These are phyloP conservation scores for Chlamydotis undulata DNA, from an alignment of 2,113 vertebrate species.

Conservation along the genomic window DNA sequence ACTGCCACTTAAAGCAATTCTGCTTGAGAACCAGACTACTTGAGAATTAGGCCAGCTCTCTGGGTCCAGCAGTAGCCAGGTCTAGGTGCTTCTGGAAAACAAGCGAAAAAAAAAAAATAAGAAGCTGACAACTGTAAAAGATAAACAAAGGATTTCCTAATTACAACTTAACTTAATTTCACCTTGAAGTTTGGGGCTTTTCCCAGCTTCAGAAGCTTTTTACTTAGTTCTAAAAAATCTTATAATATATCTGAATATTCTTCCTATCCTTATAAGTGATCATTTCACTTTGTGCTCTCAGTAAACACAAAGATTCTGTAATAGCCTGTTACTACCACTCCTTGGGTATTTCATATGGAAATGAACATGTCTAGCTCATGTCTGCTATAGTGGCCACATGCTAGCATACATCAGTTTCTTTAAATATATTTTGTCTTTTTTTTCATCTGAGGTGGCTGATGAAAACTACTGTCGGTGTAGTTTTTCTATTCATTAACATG, in stretches of 20 bases:
- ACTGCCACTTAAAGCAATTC: not conserved
- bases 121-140: not conserved
- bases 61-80: not conserved
- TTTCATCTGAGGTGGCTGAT: not conserved
- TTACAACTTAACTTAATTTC: not conserved
- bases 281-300: fast-evolving
- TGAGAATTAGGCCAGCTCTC: not conserved
- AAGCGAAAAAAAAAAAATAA: not conserved
- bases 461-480: not conserved
- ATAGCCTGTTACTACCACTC: not conserved
- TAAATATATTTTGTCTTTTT: not conserved
- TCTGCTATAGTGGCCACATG: not conserved
- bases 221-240: not conserved
- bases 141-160: not conserved
- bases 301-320: not conserved
- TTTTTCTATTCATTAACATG: not conserved
- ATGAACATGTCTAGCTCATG: not conserved
- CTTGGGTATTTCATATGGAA: not conserved
- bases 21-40: not conserved
- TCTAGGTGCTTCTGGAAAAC: not conserved
- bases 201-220: not conserved
- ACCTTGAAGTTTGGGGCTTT: not conserved
- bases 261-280: not conserved
- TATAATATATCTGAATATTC: not conserved
- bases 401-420: not conserved